A percentile compares a stretch with the other conserved stretches of the same genome.
Evolutionary conservation across 2,797 vertebrate species (phyloP).

Genomic region (Pantherophis vulpinus): DNA sequence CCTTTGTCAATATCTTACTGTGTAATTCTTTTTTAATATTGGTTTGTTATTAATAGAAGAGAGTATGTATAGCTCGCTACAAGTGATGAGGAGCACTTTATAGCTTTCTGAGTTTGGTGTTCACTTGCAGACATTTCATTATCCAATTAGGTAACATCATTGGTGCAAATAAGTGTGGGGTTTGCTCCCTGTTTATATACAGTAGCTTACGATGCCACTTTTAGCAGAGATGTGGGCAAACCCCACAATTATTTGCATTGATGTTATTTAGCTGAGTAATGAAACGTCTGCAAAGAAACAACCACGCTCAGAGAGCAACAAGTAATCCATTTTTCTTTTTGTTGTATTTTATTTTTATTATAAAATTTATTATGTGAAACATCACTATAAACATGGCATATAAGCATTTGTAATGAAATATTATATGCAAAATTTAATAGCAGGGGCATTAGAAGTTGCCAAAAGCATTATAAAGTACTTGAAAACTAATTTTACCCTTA

Average conservation of each 20-base stretch:
- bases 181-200: background rate
- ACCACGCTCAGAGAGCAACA: background rate
- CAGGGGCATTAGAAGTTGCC: background rate
- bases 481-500: background rate
- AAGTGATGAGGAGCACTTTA: background rate
- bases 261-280: background rate
- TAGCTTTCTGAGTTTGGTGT: background rate
- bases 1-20: background rate
- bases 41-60: background rate
- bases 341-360: background rate
- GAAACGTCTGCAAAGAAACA: background rate
- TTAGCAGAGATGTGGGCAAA: background rate
- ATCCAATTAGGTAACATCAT: background rate
- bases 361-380: background rate
- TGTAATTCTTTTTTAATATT: background rate
- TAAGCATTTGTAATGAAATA: background rate
- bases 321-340: background rate
- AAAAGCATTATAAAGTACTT: background rate
- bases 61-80: background rate
- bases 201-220: background rate
- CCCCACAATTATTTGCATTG: background rate
- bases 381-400: background rate
- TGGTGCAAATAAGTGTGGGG: background rate
- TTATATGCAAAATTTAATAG: background rate
- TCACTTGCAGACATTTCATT: background rate